Conservation (phyloP, 2,888 invertebrate genomes). For the Cheilosia variabilis region DNA sequence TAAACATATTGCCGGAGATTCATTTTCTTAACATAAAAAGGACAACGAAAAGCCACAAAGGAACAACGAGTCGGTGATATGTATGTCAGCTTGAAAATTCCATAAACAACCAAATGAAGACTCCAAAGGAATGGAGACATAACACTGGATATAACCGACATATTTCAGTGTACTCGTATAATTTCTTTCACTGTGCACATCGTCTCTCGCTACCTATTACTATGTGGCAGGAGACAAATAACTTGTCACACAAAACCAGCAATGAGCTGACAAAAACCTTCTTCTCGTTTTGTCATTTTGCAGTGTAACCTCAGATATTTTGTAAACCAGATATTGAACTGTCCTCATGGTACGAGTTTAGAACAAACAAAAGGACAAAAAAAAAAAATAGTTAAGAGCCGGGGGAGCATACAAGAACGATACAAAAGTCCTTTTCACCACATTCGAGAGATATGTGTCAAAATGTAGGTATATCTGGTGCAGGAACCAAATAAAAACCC, state of each 20-base stretch:
- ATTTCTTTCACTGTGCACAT: conserved; percentile 54
- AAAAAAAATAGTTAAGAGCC: background rate
- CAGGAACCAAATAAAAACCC: conserved; percentile 32
- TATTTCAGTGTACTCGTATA: conserved; percentile 34
- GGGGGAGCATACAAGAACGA: background rate
- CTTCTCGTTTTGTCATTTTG: background rate
- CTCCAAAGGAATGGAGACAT: conserved; percentile 1
- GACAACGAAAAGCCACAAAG: conserved; percentile 46
- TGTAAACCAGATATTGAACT: conserved; percentile 68
- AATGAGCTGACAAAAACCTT: conserved; percentile 71
- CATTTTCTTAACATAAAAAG: conserved; percentile 4
- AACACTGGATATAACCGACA: conserved; percentile 5
- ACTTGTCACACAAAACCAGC: conserved; percentile 71
- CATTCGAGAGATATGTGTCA: conserved; percentile 66
- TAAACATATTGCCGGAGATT: conserved; percentile 16
- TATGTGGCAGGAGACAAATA: conserved; percentile 59
- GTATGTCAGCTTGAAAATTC: conserved; percentile 48
- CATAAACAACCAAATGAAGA: conserved; percentile 9
- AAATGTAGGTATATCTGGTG: conserved; percentile 49
- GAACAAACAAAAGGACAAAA: too few relatives aligned
- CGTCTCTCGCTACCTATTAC: conserved; percentile 26
- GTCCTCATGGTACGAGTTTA: conserved; percentile 40
- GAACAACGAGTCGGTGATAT: conserved; percentile 33
- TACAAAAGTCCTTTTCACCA: conserved; percentile 65
- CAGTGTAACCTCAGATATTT: conserved; percentile 42